phyloP scores from a whole-genome alignment of 2,888 invertebrate genomes.

The Helobdella robusta region DNA sequence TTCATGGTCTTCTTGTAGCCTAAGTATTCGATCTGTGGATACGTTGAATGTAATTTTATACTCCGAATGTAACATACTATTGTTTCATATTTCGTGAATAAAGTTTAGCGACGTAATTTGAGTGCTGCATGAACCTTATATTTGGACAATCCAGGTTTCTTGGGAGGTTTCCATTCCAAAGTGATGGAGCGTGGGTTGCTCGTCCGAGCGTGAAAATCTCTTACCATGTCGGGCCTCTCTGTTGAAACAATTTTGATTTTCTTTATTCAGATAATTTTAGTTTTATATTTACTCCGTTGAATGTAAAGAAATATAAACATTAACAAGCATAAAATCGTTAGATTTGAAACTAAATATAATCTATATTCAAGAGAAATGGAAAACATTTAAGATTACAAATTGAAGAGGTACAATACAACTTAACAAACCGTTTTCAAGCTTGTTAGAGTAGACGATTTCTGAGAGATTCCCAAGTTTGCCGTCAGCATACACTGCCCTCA shows the following conservation, averaged over 20 bases:
- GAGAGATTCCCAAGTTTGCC: conserved; percentile 44
- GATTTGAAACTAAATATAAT: too few species aligned
- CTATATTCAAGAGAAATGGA: too few species aligned
- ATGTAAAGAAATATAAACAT: too few species aligned
- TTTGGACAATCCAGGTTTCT: conserved; percentile 38
- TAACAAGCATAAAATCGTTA: too few species aligned
- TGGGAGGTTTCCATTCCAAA: conserved; percentile 45
- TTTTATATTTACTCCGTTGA: too few species aligned
- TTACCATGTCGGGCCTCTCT: conserved; percentile 34
- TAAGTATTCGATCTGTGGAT: conserved; percentile 40
- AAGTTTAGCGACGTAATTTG: too few species aligned
- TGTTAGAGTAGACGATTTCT: conserved; percentile 32
- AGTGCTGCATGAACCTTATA: conserved; percentile 39
- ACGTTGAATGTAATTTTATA: too few species aligned
- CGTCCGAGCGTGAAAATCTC: conserved; percentile 28
- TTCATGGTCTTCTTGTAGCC: conserved; percentile 40
- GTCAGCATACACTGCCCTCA: conserved; percentile 42
- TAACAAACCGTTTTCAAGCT: conserved; percentile 25
- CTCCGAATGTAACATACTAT: not conserved
- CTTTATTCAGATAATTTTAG: too few species aligned
- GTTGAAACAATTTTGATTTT: not conserved
- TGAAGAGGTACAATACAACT: not conserved
- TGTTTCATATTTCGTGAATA: too few species aligned
- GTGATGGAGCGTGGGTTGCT: conserved; percentile 36
- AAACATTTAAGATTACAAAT: not conserved